These are phyloP conservation scores for Sterrhoptilus dennistouni DNA, from an alignment of 2,113 vertebrate genomes.

Conservation along the genomic window DNA sequence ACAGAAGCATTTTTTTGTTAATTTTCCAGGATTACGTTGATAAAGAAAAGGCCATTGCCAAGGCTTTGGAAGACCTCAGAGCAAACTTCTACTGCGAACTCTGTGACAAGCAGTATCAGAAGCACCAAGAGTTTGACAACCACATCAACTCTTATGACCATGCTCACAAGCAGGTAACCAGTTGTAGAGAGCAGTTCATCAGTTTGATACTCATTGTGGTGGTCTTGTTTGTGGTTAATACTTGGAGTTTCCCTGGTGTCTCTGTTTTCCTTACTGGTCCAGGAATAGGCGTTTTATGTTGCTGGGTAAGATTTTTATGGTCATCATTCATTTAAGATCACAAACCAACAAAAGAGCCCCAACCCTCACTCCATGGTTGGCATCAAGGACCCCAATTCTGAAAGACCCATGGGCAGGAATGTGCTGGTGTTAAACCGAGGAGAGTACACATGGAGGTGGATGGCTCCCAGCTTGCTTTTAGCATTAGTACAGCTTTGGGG, in stretches of 20 bases:
- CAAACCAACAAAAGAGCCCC: not conserved
- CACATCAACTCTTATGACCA: slow-evolving; percentile 99
- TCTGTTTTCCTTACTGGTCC: not conserved
- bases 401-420: not conserved
- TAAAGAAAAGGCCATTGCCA: slow-evolving; percentile 98
- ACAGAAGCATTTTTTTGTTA: not conserved
- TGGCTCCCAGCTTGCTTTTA: not conserved
- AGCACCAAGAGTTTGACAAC: slow-evolving; percentile 99
- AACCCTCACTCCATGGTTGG: accelerated
- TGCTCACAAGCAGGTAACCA: slow-evolving; percentile 94
- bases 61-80: slow-evolving; percentile 95
- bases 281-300: not conserved
- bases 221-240: not conserved
- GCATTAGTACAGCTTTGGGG: not conserved
- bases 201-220: not conserved
- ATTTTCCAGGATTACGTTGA: slow-evolving; percentile 90
- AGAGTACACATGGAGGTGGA: accelerated
- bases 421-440: not conserved
- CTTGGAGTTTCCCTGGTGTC: not conserved
- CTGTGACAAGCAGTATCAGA: slow-evolving; percentile 98
- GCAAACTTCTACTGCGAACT: slow-evolving; percentile 99
- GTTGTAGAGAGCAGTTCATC: not conserved
- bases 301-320: not conserved
- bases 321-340: not conserved
- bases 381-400: not conserved